A percentile compares a stretch with the other conserved stretches of the same genome.
Evolutionary conservation across 2,888 invertebrate species (phyloP).

Genomic region (Chrysolina americana): DNA sequence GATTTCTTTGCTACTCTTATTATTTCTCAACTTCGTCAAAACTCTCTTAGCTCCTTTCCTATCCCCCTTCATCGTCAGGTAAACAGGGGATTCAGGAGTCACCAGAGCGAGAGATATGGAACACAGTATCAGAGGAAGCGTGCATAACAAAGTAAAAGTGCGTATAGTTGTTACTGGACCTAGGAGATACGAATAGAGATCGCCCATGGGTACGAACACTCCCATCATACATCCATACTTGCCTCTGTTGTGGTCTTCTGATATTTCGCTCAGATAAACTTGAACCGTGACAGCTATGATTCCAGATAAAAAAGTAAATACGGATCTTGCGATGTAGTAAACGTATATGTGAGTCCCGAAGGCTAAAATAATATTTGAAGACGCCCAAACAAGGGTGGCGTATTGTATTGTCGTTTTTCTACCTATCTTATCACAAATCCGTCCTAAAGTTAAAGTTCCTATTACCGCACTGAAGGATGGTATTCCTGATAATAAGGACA

Average conservation of each 20-base stretch:
- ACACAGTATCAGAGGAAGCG: conserved; percentile 42
- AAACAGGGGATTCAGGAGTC: conserved; percentile 53
- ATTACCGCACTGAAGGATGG: conserved; percentile 40
- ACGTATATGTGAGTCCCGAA: conserved; percentile 40
- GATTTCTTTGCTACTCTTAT: conserved; percentile 23
- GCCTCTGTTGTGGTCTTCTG: conserved; percentile 84
- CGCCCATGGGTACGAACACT: conserved; percentile 60
- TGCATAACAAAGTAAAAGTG: conserved; percentile 43
- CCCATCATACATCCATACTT: conserved; percentile 80
- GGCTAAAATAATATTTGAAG: conserved; percentile 63
- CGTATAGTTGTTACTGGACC: conserved; percentile 48
- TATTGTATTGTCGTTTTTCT: conserved; percentile 77
- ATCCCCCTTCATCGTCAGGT: conserved; percentile 67
- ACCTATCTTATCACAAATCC: conserved; percentile 65
- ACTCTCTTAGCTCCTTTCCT: conserved; percentile 75
- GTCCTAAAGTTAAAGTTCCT: conserved; percentile 45
- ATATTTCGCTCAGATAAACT: conserved; percentile 89
- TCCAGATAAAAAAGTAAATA: conserved; percentile 77
- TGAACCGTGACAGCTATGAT: conserved; percentile 82
- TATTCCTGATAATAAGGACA: conserved; percentile 46
- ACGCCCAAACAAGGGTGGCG: conserved; percentile 75
- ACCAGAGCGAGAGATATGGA: conserved; percentile 34
- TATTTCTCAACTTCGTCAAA: conserved; percentile 40
- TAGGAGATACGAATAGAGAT: conserved; percentile 44
- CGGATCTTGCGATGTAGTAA: conserved; percentile 72